phyloP scores from a whole-genome alignment of 2,888 invertebrate species.

The Pteria penguin region DNA sequence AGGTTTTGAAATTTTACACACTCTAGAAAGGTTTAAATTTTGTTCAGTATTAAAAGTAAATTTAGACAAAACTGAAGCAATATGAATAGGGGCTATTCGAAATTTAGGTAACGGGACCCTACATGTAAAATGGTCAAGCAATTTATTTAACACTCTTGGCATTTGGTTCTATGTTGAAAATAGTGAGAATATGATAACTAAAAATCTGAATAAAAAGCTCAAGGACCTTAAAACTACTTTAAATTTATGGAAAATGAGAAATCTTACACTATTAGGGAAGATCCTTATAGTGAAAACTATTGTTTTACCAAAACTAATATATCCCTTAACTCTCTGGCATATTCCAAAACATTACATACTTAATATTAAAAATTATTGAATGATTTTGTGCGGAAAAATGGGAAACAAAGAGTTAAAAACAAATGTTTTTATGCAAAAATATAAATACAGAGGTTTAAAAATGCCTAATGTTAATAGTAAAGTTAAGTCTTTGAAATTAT shows the following conservation, averaged over 20 bases:
- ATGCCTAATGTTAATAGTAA: background rate
- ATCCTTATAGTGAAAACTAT: background rate
- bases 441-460: background rate
- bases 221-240: no score
- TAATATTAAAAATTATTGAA: background rate
- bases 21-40: no score
- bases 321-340: background rate
- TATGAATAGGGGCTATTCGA: conserved; percentile 13
- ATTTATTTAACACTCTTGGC: no score
- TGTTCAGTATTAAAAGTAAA: conserved; percentile 23
- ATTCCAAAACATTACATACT: background rate
- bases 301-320: background rate
- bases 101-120: no score
- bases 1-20: conserved; percentile 4
- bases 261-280: background rate
- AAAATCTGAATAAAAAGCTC: background rate
- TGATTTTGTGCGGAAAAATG: background rate
- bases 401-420: background rate
- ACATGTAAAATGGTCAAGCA: no score
- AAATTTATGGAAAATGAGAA: background rate
- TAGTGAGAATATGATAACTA: no score
- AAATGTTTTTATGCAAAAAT: background rate
- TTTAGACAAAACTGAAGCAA: conserved; percentile 5
- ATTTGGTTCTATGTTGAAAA: no score
- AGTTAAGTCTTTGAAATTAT: background rate